A percentile compares a stretch with the other conserved stretches of the same genome.
Conservation (phyloP, 2,113 vertebrate species). For the Phainopepla nitens region DNA sequence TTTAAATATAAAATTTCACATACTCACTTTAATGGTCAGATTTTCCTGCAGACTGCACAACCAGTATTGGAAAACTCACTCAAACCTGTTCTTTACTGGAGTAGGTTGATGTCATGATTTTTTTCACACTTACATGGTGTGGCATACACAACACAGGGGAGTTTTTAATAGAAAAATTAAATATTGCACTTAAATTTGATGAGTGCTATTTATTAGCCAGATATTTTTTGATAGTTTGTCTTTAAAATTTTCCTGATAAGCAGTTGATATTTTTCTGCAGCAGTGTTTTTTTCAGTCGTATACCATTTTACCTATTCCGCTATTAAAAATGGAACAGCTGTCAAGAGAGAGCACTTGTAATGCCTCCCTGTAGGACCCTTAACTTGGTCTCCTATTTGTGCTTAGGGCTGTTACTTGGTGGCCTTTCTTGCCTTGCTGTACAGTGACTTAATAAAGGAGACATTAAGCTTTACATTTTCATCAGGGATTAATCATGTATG, state of each 20-base stretch:
- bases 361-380: accelerated
- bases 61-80: neutral
- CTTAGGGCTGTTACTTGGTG: neutral
- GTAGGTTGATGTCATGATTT: neutral
- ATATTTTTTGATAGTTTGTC: neutral
- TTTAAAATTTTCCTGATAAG: neutral
- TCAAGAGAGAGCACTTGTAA: neutral
- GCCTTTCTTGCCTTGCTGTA: neutral
- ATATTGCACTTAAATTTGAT: neutral
- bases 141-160: neutral
- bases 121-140: accelerated
- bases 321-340: neutral
- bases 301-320: neutral
- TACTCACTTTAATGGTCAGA: neutral
- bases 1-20: neutral
- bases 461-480: neutral
- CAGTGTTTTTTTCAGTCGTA: neutral
- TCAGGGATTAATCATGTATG: neutral
- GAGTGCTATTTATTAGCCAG: neutral
- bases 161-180: no score
- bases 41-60: neutral
- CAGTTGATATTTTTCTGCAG: neutral
- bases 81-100: neutral
- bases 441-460: neutral
- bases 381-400: neutral